A percentile compares a stretch with the other conserved stretches of the same genome.
phyloP scores from a whole-genome alignment of 2,797 vertebrate species.

The Phrynocephalus vlangalii region DNA sequence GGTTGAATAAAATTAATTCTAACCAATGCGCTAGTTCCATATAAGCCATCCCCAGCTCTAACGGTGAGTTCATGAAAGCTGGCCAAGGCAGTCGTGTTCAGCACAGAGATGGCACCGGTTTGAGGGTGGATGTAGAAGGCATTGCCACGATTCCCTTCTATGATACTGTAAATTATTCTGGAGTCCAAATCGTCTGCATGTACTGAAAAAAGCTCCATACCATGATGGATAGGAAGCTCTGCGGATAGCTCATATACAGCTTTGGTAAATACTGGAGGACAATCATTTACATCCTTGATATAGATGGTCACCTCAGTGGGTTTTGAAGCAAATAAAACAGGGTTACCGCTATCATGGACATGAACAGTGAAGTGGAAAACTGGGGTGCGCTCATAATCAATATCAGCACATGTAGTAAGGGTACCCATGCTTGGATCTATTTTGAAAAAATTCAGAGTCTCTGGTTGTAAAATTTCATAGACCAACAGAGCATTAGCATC shows the following conservation, averaged over 20 bases:
- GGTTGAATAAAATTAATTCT: conserved; percentile 82
- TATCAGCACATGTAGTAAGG: conserved; percentile 78
- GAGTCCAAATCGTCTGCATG: conserved; percentile 89
- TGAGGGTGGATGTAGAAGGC: conserved; percentile 83
- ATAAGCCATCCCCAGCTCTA: conserved; percentile 88
- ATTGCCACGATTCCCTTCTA: conserved; percentile 82
- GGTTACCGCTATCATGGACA: conserved; percentile 88
- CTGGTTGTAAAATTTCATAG: conserved; percentile 90
- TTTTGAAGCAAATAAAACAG: conserved; percentile 84
- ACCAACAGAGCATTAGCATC: conserved; percentile 88
- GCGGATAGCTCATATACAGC: conserved; percentile 81
- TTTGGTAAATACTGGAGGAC: conserved; percentile 85
- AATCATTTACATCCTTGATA: conserved; percentile 90
- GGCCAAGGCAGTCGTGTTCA: conserved; percentile 78
- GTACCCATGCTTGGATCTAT: conserved; percentile 92
- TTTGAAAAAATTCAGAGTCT: conserved; percentile 85
- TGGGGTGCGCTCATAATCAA: conserved; percentile 88
- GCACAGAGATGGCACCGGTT: conserved; percentile 85
- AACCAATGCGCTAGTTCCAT: conserved; percentile 84
- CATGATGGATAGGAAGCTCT: conserved; percentile 82
- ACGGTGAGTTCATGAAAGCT: conserved; percentile 81
- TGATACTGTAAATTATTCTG: conserved; percentile 85
- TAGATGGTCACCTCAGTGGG: conserved; percentile 86
- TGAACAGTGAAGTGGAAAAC: conserved; percentile 88
- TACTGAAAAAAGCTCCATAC: conserved; percentile 85